Evolutionary conservation across 2,797 vertebrate genomes (phyloP), one percentile per base, ranked within the genome.

Genomic region (Lindbergichthys nudifrons): DNA sequence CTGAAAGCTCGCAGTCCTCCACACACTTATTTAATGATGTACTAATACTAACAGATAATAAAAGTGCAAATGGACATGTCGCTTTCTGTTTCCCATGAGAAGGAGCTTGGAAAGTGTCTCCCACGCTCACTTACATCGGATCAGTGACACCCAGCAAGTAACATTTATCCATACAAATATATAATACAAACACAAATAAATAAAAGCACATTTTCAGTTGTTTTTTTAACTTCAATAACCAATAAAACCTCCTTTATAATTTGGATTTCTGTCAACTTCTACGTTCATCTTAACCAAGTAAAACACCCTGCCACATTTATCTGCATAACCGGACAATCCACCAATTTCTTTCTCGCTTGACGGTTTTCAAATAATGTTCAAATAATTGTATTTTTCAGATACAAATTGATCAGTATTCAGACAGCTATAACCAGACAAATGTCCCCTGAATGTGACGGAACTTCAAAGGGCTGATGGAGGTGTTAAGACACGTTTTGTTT

Each of bases 61-160:
- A 83, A 87, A 64, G 45, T 26, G 83, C 48, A 75, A 84, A 77
- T 67, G 32, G 15, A 0, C 6, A 21, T 61, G 46, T 51, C 1
- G 0, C 5, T n/a, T 10, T 42, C 1, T 13, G 46, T 62, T 83
- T 84, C 84, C 80, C 86, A 79, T 14, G 84, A 82, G 87, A 86
- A 87, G 12, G 56, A 70, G 13, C 0, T 19, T 16, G 45, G 30
- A 3, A 26, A 7, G 18, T 0, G n/a, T 54, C 46, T 70, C 39
- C 12, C 62, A 26, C 12, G 57, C 16, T 21, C 16, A 0, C 46
- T 18, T 43, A 1, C 23, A 2, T 1, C 3, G 32, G 32, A 11
- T 30, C 50, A 18, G n/a, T 1, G 47, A 1, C 10, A 21, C 19
- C 30, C 15, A 23, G 42, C 2, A 5, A 11, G 15, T 10, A 0